A percentile compares a stretch with the other conserved stretches of the same genome.
These are phyloP conservation scores for Aldabrachelys gigantea DNA, from an alignment of 2,113 vertebrate species.

Conservation along the genomic window DNA sequence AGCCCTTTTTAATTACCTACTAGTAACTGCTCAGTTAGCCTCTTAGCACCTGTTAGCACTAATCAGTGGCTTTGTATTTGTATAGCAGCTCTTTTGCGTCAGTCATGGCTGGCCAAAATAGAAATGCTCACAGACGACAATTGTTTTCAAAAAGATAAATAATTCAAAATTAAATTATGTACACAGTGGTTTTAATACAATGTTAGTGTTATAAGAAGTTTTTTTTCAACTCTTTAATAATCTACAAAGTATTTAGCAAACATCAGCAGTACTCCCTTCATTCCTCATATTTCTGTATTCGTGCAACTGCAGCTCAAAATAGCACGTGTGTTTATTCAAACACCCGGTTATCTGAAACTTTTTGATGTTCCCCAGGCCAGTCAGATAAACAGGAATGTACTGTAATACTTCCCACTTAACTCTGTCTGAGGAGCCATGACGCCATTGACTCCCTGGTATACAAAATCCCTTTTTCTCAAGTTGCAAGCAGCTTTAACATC, in stretches of 20 bases:
- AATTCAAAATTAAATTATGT: background rate
- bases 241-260: background rate
- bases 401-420: background rate
- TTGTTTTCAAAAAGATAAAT: background rate
- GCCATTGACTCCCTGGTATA: background rate
- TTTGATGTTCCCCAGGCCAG: background rate
- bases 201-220: background rate
- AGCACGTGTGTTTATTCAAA: background rate
- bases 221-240: background rate
- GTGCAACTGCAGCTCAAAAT: background rate
- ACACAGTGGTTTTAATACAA: background rate
- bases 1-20: background rate
- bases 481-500: background rate
- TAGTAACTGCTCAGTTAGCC: background rate
- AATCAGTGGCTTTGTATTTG: background rate
- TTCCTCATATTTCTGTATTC: background rate
- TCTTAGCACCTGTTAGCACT: background rate
- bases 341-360: background rate
- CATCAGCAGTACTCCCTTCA: background rate
- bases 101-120: background rate
- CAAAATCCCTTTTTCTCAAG: background rate
- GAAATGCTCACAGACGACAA: background rate
- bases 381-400: too few species aligned
- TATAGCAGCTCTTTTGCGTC: background rate
- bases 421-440: fast-evolving